These are phyloP conservation scores for Bicyclus anynana DNA, from an alignment of 1,140 invertebrate genomes.

Conservation along the genomic window DNA sequence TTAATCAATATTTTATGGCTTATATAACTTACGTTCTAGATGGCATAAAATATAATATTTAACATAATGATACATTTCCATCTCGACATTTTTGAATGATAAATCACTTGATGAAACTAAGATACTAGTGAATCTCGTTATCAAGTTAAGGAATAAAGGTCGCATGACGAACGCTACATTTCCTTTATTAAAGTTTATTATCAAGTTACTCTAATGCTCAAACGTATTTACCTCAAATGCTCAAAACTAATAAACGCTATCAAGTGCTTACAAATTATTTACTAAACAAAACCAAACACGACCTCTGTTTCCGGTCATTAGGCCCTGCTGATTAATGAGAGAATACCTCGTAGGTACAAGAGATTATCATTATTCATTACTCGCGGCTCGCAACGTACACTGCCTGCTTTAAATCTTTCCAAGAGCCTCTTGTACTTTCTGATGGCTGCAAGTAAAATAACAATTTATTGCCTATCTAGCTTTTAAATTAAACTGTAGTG, in stretches of 20 bases:
- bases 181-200: background rate
- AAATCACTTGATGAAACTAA: too few species aligned
- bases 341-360: slow-evolving; percentile 10
- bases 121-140: too few species aligned
- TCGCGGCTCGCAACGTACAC: slow-evolving; percentile 9
- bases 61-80: too few species aligned
- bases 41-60: too few species aligned
- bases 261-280: slow-evolving; percentile 5
- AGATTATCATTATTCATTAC: slow-evolving; percentile 19
- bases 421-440: slow-evolving; percentile 18
- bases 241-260: slow-evolving; percentile 8
- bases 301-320: slow-evolving; percentile 24
- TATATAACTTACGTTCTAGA: too few species aligned
- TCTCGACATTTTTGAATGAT: too few species aligned
- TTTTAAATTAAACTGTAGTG: slow-evolving; percentile 23
- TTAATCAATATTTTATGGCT: too few species aligned
- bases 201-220: background rate
- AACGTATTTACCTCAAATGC: background rate
- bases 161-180: too few species aligned
- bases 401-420: slow-evolving; percentile 15
- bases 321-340: slow-evolving; percentile 14
- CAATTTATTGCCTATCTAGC: slow-evolving; percentile 24
- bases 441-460: slow-evolving; percentile 19
- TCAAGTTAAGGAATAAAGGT: too few species aligned
- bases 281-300: slow-evolving; percentile 10